Percentiles rank a stretch among this genome's conserved stretches.
Conservation (phyloP, 2,797 vertebrate species). For the Manis pentadactyla region DNA sequence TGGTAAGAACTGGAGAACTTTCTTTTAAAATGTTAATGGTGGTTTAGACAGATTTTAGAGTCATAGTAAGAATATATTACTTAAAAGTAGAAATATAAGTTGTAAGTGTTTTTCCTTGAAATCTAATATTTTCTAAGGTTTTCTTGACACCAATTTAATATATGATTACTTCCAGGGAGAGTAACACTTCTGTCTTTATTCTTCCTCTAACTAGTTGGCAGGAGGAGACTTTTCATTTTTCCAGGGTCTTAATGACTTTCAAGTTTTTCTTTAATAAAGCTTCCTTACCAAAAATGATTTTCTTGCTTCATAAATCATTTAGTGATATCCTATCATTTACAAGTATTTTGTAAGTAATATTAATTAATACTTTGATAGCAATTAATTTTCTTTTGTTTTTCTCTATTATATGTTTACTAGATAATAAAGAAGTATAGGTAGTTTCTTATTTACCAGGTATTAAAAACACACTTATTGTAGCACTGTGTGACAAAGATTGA, state of each 20-base stretch:
- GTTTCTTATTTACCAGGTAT: conserved; percentile 13
- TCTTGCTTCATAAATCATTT: not conserved
- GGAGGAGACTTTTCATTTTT: conserved; percentile 19
- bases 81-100: conserved; percentile 75
- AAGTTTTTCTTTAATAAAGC: conserved; percentile 35
- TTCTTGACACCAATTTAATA: conserved; percentile 83
- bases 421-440: conserved; percentile 1
- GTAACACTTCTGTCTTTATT: conserved; percentile 72
- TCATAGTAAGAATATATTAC: conserved; percentile 78
- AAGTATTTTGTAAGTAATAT: conserved; percentile 9
- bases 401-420: not conserved
- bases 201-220: conserved; percentile 69
- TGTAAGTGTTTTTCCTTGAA: conserved; percentile 75
- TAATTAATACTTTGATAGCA: not conserved
- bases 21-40: conserved; percentile 79
- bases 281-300: not conserved
- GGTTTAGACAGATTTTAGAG: conserved; percentile 79
- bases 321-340: not conserved
- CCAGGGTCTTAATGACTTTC: conserved; percentile 43
- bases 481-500: not conserved
- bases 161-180: conserved; percentile 79
- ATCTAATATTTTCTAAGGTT: conserved; percentile 78
- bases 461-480: not conserved
- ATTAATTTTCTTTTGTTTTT: not conserved
- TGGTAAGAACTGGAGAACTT: conserved; percentile 73